Evolutionary conservation across 2,113 vertebrate genomes (phyloP), one percentile per base, ranked within the genome.

Genomic region (Callorhinus ursinus): DNA sequence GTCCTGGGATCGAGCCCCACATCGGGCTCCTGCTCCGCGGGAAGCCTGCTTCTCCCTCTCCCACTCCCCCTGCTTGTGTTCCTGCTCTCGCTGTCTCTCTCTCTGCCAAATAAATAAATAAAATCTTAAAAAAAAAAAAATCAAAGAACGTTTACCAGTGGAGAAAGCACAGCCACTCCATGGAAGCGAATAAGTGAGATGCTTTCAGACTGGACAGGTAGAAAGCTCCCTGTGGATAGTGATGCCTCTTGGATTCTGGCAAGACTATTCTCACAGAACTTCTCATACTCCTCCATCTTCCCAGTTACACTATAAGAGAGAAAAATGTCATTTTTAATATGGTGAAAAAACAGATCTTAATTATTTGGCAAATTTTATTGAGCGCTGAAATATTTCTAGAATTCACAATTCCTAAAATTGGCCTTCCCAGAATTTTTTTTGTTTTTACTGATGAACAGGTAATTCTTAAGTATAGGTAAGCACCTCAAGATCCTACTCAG

Each of bases 261-360:
- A 96, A 99, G 96, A 96, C 98, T 99, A 83, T 98, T 99, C 96
- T 98, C 98, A 96, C 98, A 99, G 98, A 99, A 99, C 76, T 99
- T 97, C 93, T 99, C 99, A 83, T 99, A 99, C 95, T 99, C 99
- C 94, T 99, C 99, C 99, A 99, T 99, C 96, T 98, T 98, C 96
- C 97, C 95, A 67, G 31, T 81, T 93, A 85, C 91, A 51, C 98
- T 98, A 88, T 16, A 97, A 89, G 92, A 76, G 90, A 88, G 51
- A 86, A 71, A 90, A 96, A 69, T 72, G 77, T 61, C 76, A 86
- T 65, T 91, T 95, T 87, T 76, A 92, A 80, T 57, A 31, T 59
- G 6, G 49, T 74, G 65, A 77, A 42, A 95, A 94, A 93, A 93
- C 0, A 80, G 26, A 81, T 28, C 15, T 84, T 95, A 83, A 65